Conservation (phyloP, 2,888 invertebrate genomes). For the Lepidonotus clava region DNA sequence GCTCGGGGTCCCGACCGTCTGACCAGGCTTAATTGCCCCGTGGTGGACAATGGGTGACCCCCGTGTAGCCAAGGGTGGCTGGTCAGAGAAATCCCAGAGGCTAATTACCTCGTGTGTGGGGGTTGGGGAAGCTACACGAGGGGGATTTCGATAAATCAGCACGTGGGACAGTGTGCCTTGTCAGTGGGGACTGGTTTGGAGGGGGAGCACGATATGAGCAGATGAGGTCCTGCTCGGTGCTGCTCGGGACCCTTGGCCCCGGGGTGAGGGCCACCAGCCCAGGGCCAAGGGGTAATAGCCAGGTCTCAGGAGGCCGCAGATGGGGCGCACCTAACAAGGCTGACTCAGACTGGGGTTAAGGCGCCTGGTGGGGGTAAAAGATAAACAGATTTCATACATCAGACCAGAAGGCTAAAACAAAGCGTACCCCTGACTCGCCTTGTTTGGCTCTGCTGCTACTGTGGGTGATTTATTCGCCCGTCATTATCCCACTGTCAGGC, state of each 20-base stretch:
- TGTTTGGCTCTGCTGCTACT: neutral
- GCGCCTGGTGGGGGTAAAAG: neutral
- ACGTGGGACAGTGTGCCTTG: neutral
- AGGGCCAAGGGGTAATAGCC: constrained; percentile 31
- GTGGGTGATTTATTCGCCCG: neutral
- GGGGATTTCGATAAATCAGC: constrained; percentile 2
- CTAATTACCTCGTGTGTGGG: constrained; percentile 11
- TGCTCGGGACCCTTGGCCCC: neutral
- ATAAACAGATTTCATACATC: neutral
- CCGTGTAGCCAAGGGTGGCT: neutral
- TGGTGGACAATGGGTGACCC: constrained; percentile 49
- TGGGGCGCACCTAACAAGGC: constrained; percentile 6
- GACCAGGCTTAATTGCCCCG: constrained; percentile 15
- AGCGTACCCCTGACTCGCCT: too few species aligned
- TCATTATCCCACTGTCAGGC: neutral
- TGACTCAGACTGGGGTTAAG: constrained; percentile 9
- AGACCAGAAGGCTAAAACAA: neutral
- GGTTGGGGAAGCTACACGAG: neutral
- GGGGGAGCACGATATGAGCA: too few species aligned
- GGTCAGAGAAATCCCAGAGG: neutral
- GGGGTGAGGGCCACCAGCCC: neutral
- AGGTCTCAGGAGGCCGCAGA: neutral
- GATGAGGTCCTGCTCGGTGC: too few species aligned
- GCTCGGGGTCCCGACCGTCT: neutral
- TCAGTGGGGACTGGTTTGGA: too few species aligned